Evolutionary conservation across 2,797 vertebrate genomes (phyloP), one percentile per base, ranked within the genome.

Genomic region (Rhynchotus rufescens): DNA sequence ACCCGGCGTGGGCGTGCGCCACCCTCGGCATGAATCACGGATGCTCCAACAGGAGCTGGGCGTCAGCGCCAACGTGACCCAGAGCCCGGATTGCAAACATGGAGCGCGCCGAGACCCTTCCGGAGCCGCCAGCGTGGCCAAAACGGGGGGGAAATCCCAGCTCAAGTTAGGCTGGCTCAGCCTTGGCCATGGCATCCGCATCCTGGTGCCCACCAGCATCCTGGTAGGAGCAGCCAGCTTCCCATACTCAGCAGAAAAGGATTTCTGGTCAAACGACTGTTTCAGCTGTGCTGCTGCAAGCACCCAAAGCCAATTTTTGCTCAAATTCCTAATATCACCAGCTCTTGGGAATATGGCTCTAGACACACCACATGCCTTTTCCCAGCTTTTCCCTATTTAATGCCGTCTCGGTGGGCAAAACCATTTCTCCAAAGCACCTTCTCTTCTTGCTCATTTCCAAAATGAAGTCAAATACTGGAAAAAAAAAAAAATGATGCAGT

Each of bases 71-170:
- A 38, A 78, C 51, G 60, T 12, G 66, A 73, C 8, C 71, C 71
- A 38, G 49, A 10, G 15, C 80, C 84, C 17, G 52, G 57, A 68
- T 61, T 3, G 1, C 51, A 45, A 52, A 54, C 40, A 15, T 3
- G 0, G 28, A 45, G 28, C 19, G 30, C 19, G 2, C 38, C 8
- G 4, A 25, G 17, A 69, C 78, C 45, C 42, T 51, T 40, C 64
- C 36, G 26, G 9, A 2, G 0, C 13, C 17, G 12, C 20, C 19
- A 12, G 30, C 51, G 30, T 34, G 20, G 47, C 7, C 17, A 11
- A 66, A 16, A 7, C 15, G 0, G 0, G 3, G 36, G 20, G 6
- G 5, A 10, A 28, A 26, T 0, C 5, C 23, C 4, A 15, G 40
- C 17, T 25, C 56, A 80, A 42, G 44, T 19, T 16, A 1, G 0